Evolutionary conservation across 2,113 vertebrate genomes (phyloP).

Genomic region (Salminus brasiliensis): DNA sequence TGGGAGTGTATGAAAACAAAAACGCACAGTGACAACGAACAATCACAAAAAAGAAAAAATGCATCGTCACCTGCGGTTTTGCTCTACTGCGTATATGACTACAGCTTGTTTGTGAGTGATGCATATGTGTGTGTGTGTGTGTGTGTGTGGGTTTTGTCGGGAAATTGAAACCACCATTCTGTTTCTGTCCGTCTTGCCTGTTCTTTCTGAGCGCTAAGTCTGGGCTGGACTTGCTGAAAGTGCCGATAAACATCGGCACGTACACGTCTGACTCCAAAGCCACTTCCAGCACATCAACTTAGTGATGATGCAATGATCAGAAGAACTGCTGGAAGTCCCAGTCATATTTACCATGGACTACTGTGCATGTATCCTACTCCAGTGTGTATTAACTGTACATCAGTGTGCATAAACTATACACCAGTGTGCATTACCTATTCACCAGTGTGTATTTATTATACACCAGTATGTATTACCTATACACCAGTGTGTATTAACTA

Average conservation of each 20-base stretch:
- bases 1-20: background rate
- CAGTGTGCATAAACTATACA: too few species aligned
- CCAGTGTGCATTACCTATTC: too few species aligned
- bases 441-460: too few species aligned
- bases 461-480: too few species aligned
- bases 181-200: constrained; percentile 13
- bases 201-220: background rate
- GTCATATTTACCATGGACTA: background rate
- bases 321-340: background rate
- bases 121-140: background rate
- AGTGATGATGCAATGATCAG: too few species aligned
- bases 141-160: constrained; percentile 54
- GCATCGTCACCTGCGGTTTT: constrained; percentile 62
- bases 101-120: constrained; percentile 11
- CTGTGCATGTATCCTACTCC: background rate
- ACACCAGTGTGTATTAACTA: too few species aligned
- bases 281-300: constrained; percentile 11
- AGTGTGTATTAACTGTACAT: too few species aligned
- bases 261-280: background rate
- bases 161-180: constrained; percentile 53
- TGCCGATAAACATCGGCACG: constrained; percentile 39
- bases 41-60: constrained; percentile 28
- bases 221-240: constrained; percentile 21
- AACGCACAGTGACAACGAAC: constrained; percentile 42
- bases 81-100: constrained; percentile 32